Base-by-base conservation (phyloP, 53 echinoderm and acorn worm species). In the Zoroaster sp. region DNA sequence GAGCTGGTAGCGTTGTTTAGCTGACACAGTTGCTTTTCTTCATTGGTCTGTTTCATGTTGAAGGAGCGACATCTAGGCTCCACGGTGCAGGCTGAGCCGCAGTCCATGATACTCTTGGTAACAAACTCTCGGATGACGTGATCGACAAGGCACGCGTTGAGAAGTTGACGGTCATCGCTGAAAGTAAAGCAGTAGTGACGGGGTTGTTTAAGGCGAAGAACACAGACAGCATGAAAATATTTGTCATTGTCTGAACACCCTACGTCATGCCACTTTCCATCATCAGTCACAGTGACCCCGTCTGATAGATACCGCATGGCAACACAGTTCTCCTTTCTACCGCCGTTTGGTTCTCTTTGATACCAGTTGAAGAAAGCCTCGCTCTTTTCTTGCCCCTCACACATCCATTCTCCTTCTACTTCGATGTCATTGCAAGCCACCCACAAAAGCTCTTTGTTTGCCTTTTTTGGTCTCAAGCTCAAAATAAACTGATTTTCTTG, bases 121-220 rank as follows among this genome's bases (percentile, higher is more conserved):
- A 53, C 13, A 78, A 54, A 55, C 40, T 78, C 78, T 34, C 39
- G 35, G 55, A 39, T 78, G 78, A 78, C 63, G 59, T 78, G 78
- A 38, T 59, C 78, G 54, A 78, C 17, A n/a, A 78, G 78, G 39
- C 78, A 78, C 2, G 63, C 2, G 36, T 53, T 25, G 78, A 38
- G 34, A 53, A 78, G 23, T 18, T 21, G 54, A 37, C 36, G 53
- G 40, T 78, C 36, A 18, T 37, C 20, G 54, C 36, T 36, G 78
- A 53, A 35, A 35, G 78, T 18, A n/a, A 37, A 18, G 55, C 78
- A 78, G 78, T 78, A 78, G 51, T 32, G 46, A 51, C 34, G 76
- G 49, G 76, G 73, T 59, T 9, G 28, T 15, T 59, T 28, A 11
- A 28, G 63, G 28, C 63, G 63, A 59, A 59, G 63, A 59, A 59